Evolutionary conservation across 2,797 vertebrate species (phyloP), one percentile per base, ranked within the genome.

Genomic region (Oreonectes daqikongensis): DNA sequence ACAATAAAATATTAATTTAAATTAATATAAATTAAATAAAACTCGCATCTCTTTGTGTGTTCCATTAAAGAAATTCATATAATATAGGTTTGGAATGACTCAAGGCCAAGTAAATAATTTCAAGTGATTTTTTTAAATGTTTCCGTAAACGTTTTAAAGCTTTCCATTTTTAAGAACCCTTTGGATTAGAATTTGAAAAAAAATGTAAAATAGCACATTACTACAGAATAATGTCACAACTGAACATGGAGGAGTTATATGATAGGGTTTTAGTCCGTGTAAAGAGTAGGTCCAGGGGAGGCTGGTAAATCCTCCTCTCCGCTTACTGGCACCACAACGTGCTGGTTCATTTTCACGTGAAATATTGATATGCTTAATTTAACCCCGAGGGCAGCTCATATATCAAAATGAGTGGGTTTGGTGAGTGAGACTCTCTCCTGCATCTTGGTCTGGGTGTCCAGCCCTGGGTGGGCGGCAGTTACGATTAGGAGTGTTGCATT

Each of bases 361-460:
- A 93, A 92, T 90, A 92, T 93, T 92, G 82, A 93, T 90, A 89
- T 84, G 85, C 87, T 83, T 90, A 89, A 92, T 92, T 92, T 90
- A 93, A 90, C 88, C 89, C 83, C 73, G 74, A 44, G 86, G 82
- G 82, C 61, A 84, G 88, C 88, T 91, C 89, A 81, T 84, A 86
- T 93, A 85, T 90, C 90, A 82, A 80, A 71, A 44, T 5, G 46
- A 22, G 61, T 17, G 30, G 48, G 70, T 46, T n/a, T 32, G 70
- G 15, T 1, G 8, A 59, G 18, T 28, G 60, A 69, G 20, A 44
- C 24, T 82, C 82, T 79, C 72, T 74, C 48, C 75, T 48, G 70
- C 7, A 5, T 50, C 42, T 12, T 52, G 28, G 28, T 28, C 57
- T 32, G 57, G 17, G 28, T 32, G 57, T n/a, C 57, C 57, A 60